A percentile compares a stretch with the other conserved stretches of the same genome.
These are phyloP conservation scores for Ischnus inquisitorius DNA, from an alignment of 2,888 invertebrate genomes.

Conservation along the genomic window DNA sequence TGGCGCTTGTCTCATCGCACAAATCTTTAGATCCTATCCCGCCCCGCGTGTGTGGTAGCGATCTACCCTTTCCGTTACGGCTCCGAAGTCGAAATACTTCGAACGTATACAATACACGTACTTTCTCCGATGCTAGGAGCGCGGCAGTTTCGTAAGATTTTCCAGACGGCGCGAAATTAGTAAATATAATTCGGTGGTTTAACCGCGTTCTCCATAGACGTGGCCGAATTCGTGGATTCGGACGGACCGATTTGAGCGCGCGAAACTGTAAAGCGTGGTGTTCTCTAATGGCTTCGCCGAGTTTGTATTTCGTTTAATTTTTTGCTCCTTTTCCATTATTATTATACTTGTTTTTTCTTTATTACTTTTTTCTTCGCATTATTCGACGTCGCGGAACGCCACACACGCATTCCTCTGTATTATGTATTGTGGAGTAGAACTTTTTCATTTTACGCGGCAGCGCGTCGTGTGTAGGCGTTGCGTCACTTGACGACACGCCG, in stretches of 20 bases:
- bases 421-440: neutral
- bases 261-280: constrained; percentile 23
- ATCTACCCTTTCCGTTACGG: constrained; percentile 46
- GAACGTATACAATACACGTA: constrained; percentile 17
- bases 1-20: neutral
- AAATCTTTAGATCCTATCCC: constrained; percentile 16
- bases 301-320: constrained; percentile 31
- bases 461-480: constrained; percentile 22
- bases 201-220: neutral
- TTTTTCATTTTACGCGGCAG: constrained; percentile 11
- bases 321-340: neutral
- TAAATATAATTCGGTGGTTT: constrained; percentile 35
- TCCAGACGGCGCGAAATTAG: constrained; percentile 15
- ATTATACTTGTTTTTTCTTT: neutral
- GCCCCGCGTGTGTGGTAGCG: constrained; percentile 8
- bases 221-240: neutral
- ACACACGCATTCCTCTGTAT: constrained; percentile 1
- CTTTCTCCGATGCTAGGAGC: constrained; percentile 48
- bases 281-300: constrained; percentile 33
- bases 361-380: constrained; percentile 13
- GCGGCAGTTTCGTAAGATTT: constrained; percentile 53
- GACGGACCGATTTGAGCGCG: constrained; percentile 30
- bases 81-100: constrained; percentile 32
- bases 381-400: neutral
- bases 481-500: constrained; percentile 16